These are phyloP conservation scores for Trissoscelio sp. DNA, from an alignment of 2,888 invertebrate genomes.

Conservation along the genomic window DNA sequence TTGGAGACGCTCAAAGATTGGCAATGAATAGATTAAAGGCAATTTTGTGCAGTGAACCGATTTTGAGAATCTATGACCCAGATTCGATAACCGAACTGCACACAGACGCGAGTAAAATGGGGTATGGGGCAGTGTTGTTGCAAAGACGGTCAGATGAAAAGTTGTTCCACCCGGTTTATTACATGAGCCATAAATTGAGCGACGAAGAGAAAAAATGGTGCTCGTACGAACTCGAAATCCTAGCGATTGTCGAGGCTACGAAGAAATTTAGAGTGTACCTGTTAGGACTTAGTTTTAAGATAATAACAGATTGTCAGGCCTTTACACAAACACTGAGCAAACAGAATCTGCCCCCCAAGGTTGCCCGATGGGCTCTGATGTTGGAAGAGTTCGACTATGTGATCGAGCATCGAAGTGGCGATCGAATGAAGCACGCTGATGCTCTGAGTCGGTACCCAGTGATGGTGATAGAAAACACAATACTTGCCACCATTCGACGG, in stretches of 20 bases:
- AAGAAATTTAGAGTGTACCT: neutral
- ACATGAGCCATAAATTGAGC: neutral
- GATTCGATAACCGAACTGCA: slow-evolving; percentile 30
- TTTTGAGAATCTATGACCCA: slow-evolving; percentile 1
- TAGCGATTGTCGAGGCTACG: neutral
- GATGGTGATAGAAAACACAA: slow-evolving; percentile 39
- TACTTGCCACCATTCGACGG: slow-evolving; percentile 21
- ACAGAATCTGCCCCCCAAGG: neutral
- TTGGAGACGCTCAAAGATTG: slow-evolving; percentile 38
- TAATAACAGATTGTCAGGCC: neutral
- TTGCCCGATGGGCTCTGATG: neutral
- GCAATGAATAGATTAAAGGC: slow-evolving; percentile 4
- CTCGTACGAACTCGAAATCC: neutral
- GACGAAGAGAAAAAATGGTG: neutral
- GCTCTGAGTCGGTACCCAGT: slow-evolving; percentile 57
- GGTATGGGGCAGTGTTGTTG: neutral
- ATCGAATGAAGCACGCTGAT: slow-evolving; percentile 35
- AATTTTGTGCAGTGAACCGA: neutral
- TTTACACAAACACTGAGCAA: neutral
- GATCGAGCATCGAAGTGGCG: neutral
- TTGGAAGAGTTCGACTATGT: neutral
- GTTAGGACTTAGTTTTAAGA: neutral
- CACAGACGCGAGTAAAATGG: slow-evolving; percentile 4
- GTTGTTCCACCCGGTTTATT: slow-evolving; percentile 2
- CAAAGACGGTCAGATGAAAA: neutral